These are phyloP conservation scores for Odontamblyopus rebecca DNA, from an alignment of 2,797 vertebrate species.

Conservation along the genomic window DNA sequence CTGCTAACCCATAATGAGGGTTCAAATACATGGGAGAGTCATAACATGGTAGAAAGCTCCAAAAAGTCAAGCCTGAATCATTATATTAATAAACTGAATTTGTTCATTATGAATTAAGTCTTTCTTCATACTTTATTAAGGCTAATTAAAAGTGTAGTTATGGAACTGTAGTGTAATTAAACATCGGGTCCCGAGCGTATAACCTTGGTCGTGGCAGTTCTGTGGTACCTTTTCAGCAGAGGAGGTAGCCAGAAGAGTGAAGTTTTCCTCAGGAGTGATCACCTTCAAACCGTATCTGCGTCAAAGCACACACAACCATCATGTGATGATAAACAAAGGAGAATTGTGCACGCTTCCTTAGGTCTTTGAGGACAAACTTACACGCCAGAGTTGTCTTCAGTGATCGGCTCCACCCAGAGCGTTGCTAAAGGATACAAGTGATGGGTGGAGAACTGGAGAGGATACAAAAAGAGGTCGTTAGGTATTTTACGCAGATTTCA, in stretches of 20 bases:
- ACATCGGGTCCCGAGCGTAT: no score
- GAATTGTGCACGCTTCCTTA: neutral
- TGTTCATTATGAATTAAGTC: no score
- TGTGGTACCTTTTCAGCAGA: slow-evolving; percentile 88
- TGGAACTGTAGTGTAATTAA: no score
- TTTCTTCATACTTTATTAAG: no score
- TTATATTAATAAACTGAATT: no score
- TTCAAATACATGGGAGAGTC: no score
- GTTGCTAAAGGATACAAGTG: slow-evolving; percentile 93
- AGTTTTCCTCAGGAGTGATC: slow-evolving; percentile 92
- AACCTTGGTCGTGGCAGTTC: neutral
- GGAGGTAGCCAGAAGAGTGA: slow-evolving; percentile 89
- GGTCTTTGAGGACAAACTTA: slow-evolving; percentile 72
- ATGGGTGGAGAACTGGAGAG: slow-evolving; percentile 93
- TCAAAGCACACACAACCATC: slow-evolving; percentile 5
- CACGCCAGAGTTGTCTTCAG: slow-evolving; percentile 87
- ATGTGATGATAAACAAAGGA: neutral
- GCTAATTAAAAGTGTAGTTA: no score
- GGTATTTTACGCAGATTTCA: neutral
- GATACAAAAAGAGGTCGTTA: neutral
- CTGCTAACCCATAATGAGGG: no score
- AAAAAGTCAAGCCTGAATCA: no score
- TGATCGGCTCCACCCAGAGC: slow-evolving; percentile 92
- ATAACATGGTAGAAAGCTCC: no score
- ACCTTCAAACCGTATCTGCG: slow-evolving; percentile 89